phyloP scores from a whole-genome alignment of 2,113 vertebrate genomes.

The Neolamprologus tretocephalus region DNA sequence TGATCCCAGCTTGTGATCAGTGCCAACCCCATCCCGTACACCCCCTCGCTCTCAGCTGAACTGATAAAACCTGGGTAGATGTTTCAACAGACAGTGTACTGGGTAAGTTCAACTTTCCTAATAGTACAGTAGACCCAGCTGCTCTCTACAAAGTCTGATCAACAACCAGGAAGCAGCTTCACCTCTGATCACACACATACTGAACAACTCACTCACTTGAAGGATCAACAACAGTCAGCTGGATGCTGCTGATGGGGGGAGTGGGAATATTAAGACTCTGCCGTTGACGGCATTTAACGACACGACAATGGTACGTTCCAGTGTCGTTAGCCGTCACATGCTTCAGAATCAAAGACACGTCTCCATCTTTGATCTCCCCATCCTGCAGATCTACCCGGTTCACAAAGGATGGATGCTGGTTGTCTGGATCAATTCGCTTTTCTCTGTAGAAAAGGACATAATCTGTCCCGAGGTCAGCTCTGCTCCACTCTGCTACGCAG shows the following conservation, averaged over 20 bases:
- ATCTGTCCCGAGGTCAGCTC: not conserved
- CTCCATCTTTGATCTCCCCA: rapidly evolving
- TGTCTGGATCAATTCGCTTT: not conserved
- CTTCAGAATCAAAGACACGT: not conserved
- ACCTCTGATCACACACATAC: not conserved
- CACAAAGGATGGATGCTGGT: not conserved
- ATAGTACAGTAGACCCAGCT: rapidly evolving
- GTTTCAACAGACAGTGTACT: not conserved
- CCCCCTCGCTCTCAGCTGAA: not conserved
- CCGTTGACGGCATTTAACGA: not conserved
- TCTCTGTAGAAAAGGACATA: not conserved
- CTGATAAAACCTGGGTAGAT: not conserved
- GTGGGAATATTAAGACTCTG: not conserved
- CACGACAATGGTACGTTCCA: not conserved
- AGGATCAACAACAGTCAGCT: not conserved
- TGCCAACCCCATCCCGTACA: not conserved
- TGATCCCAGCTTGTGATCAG: not conserved
- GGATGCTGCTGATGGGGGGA: not conserved
- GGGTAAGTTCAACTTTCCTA: not conserved
- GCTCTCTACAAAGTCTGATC: not conserved
- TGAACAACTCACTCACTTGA: not conserved
- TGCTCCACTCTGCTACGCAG: not conserved
- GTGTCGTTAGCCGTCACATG: rapidly evolving
- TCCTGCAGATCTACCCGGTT: not conserved
- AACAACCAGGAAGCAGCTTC: not conserved